Percentiles rank a stretch among this genome's conserved stretches.
These are phyloP conservation scores for Zapornia atra DNA, from an alignment of 2,113 vertebrate species.

Conservation along the genomic window DNA sequence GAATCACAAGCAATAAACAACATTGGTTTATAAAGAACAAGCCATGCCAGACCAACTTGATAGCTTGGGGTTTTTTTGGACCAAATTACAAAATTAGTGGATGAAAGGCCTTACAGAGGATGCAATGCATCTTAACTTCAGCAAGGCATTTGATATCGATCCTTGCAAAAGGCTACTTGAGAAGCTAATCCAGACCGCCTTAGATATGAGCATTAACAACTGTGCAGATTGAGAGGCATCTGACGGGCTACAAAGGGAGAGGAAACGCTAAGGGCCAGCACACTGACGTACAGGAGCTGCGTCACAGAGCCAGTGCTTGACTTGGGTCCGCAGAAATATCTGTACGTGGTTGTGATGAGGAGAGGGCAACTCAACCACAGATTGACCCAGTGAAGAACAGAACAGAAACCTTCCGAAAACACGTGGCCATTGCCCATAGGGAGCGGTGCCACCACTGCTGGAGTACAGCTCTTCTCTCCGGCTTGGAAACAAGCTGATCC, in stretches of 20 bases:
- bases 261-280: not conserved
- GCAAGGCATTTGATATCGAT: conserved; percentile 43
- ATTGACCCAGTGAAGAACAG: not conserved
- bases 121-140: not conserved
- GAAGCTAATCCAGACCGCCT: conserved; percentile 8
- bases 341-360: fast-evolving
- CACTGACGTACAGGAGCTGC: fast-evolving
- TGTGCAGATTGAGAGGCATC: not conserved
- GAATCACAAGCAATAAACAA: conserved; percentile 4
- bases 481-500: not conserved
- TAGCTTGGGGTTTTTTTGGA: not conserved
- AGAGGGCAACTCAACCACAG: fast-evolving
- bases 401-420: not conserved
- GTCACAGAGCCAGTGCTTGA: not conserved
- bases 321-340: not conserved
- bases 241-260: not conserved
- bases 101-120: conserved; percentile 37
- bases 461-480: not conserved
- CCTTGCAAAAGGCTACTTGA: conserved; percentile 28
- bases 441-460: fast-evolving
- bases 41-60: conserved; percentile 11
- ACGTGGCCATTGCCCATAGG: fast-evolving
- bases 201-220: not conserved
- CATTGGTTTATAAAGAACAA: not conserved
- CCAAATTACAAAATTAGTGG: conserved; percentile 41